Evolutionary conservation across 2,797 vertebrate species (phyloP), one percentile per base, ranked within the genome.

Genomic region (Microctenopoma lineatum): DNA sequence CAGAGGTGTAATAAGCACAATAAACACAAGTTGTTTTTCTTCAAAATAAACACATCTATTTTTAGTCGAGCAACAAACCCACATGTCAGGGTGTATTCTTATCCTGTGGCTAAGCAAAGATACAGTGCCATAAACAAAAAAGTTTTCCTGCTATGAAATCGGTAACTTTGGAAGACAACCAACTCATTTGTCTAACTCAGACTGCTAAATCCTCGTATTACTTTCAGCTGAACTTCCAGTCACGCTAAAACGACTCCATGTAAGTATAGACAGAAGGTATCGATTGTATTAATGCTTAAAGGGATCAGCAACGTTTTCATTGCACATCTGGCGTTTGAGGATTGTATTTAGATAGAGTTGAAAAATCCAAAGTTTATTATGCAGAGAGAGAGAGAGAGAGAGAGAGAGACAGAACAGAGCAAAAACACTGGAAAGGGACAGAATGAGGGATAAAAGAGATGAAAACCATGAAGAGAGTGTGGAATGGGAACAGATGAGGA

Each of bases 281-380:
- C 21, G 34, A 55, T 39, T 55, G 34, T 55, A 14, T 25, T 4
- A 45, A 32, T 45, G 1, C 63, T 21, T 44, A 34, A 10, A 54
- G 2, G 5, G 13, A 16, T 12, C 16, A 45, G 51, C 36, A 32
- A 25, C 3, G 1, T 21, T 46, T 46, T 21, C 44, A 39, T 25
- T 52, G 15, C 14, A 46, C 6, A 34, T 26, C 8, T 41, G 27
- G 16, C 21, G 29, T 34, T 12, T 36, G 42, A 25, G 6, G 39
- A 21, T 21, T 67, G 11, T 16, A 45, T 39, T 29, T 27, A 58
- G 41, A 46, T 60, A 2, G 26, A 50, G 12, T 55, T 13, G 7
- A 36, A 46, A 59, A 66, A 44, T 39, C 11, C 9, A 9, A 38
- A 47, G 1, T 3, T 81, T 88, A 86, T 89, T 87, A 84, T 75